phyloP scores from a whole-genome alignment of 2,797 vertebrate species.

The Parambassis ranga region DNA sequence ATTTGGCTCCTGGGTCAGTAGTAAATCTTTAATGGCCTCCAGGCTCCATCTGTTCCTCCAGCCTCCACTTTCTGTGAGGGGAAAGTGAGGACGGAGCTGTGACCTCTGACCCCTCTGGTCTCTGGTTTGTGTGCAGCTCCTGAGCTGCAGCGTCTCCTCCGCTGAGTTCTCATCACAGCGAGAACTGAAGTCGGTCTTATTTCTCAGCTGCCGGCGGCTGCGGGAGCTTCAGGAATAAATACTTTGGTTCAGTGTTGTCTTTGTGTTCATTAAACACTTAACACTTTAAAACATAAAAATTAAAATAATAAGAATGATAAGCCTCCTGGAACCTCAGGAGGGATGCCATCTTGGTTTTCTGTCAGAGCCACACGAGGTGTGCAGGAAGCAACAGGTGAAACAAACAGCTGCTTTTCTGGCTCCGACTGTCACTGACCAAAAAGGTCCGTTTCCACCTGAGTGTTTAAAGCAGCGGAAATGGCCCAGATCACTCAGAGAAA shows the following conservation, averaged over 20 bases:
- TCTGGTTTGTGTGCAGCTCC: background rate
- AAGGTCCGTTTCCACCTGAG: too few relatives aligned
- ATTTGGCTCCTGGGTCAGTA: conserved; percentile 56
- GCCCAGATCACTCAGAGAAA: too few relatives aligned
- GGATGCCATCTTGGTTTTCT: too few relatives aligned
- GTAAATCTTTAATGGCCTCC: conserved; percentile 39
- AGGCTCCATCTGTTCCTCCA: conserved; percentile 36
- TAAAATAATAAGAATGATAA: too few relatives aligned
- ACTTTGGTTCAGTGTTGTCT: background rate
- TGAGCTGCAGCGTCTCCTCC: background rate
- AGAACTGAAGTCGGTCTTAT: background rate
- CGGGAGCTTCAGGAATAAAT: background rate
- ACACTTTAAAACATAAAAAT: too few relatives aligned
- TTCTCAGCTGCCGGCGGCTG: background rate
- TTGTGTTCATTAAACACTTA: background rate
- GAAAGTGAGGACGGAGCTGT: conserved; percentile 2
- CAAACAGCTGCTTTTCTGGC: too few relatives aligned
- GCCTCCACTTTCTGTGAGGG: background rate
- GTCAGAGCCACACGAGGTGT: too few relatives aligned
- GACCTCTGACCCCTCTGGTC: conserved; percentile 20
- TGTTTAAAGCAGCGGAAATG: too few relatives aligned
- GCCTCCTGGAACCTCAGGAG: too few relatives aligned
- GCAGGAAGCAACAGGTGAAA: too few relatives aligned
- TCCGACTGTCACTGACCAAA: too few relatives aligned
- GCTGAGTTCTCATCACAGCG: background rate